A percentile compares a stretch with the other conserved stretches of the same genome.
Evolutionary conservation across 1,140 invertebrate genomes (phyloP).

Genomic region (Frieseomelitta varia): DNA sequence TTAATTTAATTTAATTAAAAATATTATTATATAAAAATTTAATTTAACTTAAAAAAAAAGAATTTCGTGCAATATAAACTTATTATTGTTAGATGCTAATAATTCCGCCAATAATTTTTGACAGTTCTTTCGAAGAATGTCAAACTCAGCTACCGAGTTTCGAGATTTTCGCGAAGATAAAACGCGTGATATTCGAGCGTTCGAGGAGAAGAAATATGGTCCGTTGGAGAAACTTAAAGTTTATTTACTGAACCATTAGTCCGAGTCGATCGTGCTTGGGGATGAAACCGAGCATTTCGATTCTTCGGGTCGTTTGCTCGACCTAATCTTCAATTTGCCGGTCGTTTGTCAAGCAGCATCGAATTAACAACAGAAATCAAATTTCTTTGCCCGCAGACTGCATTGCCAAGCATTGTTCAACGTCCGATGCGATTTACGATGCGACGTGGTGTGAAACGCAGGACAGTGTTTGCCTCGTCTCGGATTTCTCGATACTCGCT

Average conservation of each 20-base stretch:
- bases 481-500: neutral
- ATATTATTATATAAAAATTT: too few species aligned
- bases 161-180: too few species aligned
- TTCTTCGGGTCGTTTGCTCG: neutral
- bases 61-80: too few species aligned
- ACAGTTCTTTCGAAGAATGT: too few species aligned
- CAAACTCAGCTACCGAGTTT: too few species aligned
- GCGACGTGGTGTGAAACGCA: neutral
- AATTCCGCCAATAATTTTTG: too few species aligned
- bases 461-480: neutral
- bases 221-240: neutral
- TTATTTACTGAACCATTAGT: neutral
- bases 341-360: constrained; percentile 3
- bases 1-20: too few species aligned
- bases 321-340: neutral
- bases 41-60: too few species aligned
- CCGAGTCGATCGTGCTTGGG: neutral
- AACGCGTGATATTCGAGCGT: too few species aligned
- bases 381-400: neutral
- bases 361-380: constrained; percentile 18
- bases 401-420: neutral
- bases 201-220: neutral
- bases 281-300: neutral
- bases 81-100: too few species aligned
- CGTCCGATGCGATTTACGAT: neutral